These are phyloP conservation scores for Cataglyphis rosenhaueri DNA, from an alignment of 2,888 invertebrate genomes.

Conservation along the genomic window DNA sequence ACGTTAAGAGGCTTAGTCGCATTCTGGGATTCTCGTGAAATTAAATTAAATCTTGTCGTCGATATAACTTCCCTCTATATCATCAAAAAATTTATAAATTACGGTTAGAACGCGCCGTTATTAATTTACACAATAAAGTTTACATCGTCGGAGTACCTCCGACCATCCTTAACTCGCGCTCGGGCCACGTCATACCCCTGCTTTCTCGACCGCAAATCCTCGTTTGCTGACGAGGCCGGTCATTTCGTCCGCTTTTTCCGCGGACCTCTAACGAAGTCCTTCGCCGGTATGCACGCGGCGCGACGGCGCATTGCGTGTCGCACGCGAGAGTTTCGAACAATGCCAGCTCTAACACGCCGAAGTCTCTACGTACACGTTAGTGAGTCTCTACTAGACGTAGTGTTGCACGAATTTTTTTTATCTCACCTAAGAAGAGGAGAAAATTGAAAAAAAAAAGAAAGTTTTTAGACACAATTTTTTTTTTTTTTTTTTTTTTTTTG, in stretches of 20 bases:
- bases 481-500: not conserved
- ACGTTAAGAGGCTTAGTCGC: not conserved
- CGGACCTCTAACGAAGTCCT: conserved; percentile 53
- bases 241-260: conserved; percentile 45
- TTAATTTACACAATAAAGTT: conserved; percentile 41
- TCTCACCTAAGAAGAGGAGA: not conserved
- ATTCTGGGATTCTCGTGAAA: not conserved
- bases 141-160: conserved; percentile 21
- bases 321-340: conserved; percentile 40
- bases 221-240: conserved; percentile 53
- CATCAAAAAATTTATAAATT: not conserved
- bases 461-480: not conserved
- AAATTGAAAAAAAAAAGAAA: not conserved
- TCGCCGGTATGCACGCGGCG: conserved; percentile 30
- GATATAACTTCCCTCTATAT: not conserved
- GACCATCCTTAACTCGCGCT: conserved; percentile 32
- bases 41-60: not conserved
- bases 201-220: conserved; percentile 67
- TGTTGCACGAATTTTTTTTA: conserved; percentile 6
- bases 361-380: not conserved
- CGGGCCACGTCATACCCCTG: conserved; percentile 42
- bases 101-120: not conserved
- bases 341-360: conserved; percentile 21
- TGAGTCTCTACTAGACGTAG: conserved; percentile 4
- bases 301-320: conserved; percentile 36